Conservation (phyloP, 2,797 vertebrate species). For the Dallia pectoralis region DNA sequence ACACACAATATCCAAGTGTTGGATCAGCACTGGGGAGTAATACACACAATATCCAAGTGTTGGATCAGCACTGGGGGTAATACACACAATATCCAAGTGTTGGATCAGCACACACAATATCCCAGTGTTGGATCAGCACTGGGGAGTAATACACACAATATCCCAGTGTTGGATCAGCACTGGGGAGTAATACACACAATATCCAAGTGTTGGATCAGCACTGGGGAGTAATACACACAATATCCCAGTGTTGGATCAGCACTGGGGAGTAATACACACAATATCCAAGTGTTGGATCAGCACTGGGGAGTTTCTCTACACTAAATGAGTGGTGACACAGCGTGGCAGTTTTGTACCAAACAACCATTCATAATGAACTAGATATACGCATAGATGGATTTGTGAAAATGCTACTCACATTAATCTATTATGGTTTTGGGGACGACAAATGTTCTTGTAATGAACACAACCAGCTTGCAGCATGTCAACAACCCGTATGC, state of each 20-base stretch:
- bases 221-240: no score
- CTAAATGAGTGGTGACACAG: background rate
- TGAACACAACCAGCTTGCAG: background rate
- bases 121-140: no score
- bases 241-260: no score
- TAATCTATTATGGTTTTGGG: background rate
- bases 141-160: no score
- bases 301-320: background rate
- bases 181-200: no score
- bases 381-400: slow-evolving; percentile 7
- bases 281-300: background rate
- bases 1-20: no score
- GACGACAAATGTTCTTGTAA: background rate
- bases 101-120: no score
- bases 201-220: no score
- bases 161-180: no score
- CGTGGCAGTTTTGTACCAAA: background rate
- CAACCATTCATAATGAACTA: background rate
- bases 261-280: background rate
- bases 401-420: background rate
- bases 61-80: no score
- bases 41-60: background rate
- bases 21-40: background rate
- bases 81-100: no score
- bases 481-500: background rate